Base-by-base conservation (phyloP, 2,797 vertebrate genomes). In the Apodemus agrarius region DNA sequence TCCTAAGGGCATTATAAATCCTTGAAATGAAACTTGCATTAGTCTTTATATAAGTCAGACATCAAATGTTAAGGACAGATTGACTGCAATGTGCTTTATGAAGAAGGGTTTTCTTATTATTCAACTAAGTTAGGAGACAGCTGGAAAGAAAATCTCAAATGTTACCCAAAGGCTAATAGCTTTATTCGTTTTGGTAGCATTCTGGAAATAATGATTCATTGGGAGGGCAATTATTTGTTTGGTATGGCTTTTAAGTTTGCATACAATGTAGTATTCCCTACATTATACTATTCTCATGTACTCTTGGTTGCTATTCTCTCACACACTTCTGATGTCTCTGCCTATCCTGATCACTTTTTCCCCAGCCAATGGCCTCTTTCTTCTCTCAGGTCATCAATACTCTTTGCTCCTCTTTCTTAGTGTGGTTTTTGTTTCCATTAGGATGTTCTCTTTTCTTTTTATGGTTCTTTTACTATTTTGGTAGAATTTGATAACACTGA, bases 161-260 rank as follows among this genome's bases (percentile, higher is more conserved):
- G 83, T 93, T 90, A 52, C n/a, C 17, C 78, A 90, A 57, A 85
- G 76, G 12, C n/a, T 88, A 43, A 24, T 94, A 40, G 43, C 67
- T 96, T 91, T 84, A 83, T 84, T 94, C 91, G 11, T 94, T 21
- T 88, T 87, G 65, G 76, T 54, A 92, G 72, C 43, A 22, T 69
- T 61, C 22, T 81, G n/a, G 83, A 90, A 80, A 96, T 34, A 49
- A 63, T 63, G 85, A 57, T 59, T 94, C 80, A 17, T 49, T 82
- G 74, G 61, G 84, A 78, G 19, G 26, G 19, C n/a, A n/a, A 85
- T 24, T 74, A 17, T 57, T n/a, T 79, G 17, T 86, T 63, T 67
- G 67, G 43, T 69, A 40, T 57, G 69, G 21, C 75, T 88, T 86
- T 88, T 59, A 59, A 75, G 69, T 57, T 75, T 75, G 52, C 69